A percentile compares a stretch with the other conserved stretches of the same genome.
phyloP scores from a whole-genome alignment of 2,113 vertebrate genomes.

The Dasyornis broadbenti region DNA sequence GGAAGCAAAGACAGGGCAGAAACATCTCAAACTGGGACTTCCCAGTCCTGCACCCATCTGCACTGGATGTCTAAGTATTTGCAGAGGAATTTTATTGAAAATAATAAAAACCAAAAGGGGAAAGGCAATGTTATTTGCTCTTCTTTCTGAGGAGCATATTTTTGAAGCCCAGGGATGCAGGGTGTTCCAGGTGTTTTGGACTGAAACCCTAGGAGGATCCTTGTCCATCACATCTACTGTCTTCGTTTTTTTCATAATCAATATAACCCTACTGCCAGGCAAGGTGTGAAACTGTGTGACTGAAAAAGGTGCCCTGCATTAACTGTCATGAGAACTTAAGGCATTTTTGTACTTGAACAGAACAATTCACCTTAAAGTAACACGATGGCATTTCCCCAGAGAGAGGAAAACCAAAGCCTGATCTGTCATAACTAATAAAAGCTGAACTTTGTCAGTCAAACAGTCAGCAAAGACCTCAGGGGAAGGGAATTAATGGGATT shows the following conservation, averaged over 20 bases:
- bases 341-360: slow-evolving; percentile 4
- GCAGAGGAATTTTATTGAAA: not conserved
- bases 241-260: not conserved
- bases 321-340: not conserved
- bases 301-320: not conserved
- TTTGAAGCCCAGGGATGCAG: not conserved
- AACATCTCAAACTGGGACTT: not conserved
- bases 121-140: not conserved
- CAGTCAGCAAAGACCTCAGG: slow-evolving; percentile 28
- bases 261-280: not conserved
- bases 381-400: not conserved
- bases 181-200: not conserved
- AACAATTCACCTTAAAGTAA: slow-evolving; percentile 52
- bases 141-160: not conserved
- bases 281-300: not conserved
- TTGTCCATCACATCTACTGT: not conserved
- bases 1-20: not conserved
- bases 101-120: not conserved
- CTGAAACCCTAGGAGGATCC: not conserved
- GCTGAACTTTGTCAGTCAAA: slow-evolving; percentile 47
- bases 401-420: slow-evolving; percentile 35
- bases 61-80: not conserved
- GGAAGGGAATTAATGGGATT: slow-evolving; percentile 40
- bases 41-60: not conserved
- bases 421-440: slow-evolving; percentile 60